These are phyloP conservation scores for Mirounga angustirostris DNA, from an alignment of 2,113 vertebrate species.

Conservation along the genomic window DNA sequence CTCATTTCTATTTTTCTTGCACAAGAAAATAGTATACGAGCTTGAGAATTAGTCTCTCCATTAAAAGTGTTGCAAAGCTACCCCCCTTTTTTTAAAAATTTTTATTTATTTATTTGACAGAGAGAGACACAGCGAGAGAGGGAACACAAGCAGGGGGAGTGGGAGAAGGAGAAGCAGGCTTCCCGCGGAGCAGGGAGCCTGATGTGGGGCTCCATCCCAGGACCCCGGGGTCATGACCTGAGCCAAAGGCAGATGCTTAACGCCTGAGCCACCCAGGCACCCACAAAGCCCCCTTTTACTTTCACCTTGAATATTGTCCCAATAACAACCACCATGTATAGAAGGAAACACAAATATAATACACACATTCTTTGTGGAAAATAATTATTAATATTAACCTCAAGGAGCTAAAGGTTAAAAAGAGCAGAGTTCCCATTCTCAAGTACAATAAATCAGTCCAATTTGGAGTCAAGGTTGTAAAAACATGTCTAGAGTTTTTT, in stretches of 20 bases:
- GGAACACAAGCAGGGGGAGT: too few relatives aligned
- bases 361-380: background rate
- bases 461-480: background rate
- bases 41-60: background rate
- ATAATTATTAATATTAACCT: background rate
- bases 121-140: too few relatives aligned
- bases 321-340: background rate
- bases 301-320: background rate
- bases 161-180: too few relatives aligned
- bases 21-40: background rate
- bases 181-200: too few relatives aligned
- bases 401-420: background rate
- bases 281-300: background rate
- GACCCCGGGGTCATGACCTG: too few relatives aligned
- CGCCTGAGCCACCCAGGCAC: too few relatives aligned
- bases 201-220: too few relatives aligned
- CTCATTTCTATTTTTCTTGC: constrained; percentile 37
- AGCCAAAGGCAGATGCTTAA: too few relatives aligned
- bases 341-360: background rate
- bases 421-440: background rate
- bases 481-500: background rate
- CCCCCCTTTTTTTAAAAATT: too few relatives aligned
- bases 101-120: too few relatives aligned
- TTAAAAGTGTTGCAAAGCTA: background rate
- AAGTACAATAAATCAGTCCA: background rate